Base-by-base conservation (phyloP, 2,888 invertebrate genomes). In the Dinocampus coccinellae region DNA sequence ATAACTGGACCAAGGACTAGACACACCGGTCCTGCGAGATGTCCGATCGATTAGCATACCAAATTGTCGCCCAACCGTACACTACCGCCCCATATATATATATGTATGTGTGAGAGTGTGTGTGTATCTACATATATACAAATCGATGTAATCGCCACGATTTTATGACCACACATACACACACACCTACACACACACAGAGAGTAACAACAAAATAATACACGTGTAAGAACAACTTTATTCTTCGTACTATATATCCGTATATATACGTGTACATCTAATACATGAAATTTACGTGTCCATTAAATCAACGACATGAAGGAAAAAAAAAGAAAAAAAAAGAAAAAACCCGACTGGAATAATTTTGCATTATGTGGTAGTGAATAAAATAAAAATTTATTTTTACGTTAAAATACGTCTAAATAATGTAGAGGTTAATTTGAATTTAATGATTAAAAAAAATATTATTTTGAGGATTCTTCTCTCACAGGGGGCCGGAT, bases 1-100 rank as follows among this genome's bases (percentile, higher is more conserved):
- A 69, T 67, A 72, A 72, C 72, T 75, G 72, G 73, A 76, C 67
- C 74, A 74, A 74, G 74, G 73, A 72, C 63, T 55, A 66, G 58
- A 60, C 60, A 62, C 70, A 68, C 69, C 68, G 73, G 69, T 75
- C 72, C 66, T 69, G 66, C 67, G 69, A 64, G 63, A 47, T 16
- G 47, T 16, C 47, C 47, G 47, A 47, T 60, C 62, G 72, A 74
- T 74, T 74, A 73, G 70, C 75, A 76, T 76, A 76, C 72, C 72
- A 71, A 76, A 76, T 76, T 71, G 76, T 76, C 76, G 67, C 70
- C 64, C 62, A 52, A 29, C n/a, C 64, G 68, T 53, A 63, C 73
- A 68, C 39, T 26, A 47, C 47, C n/a, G 16, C 47, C 16, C 47
- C 16, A 47, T 16, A 47, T 16, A 47, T 36, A 62, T 62, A 33